phyloP scores from a whole-genome alignment of 2,888 invertebrate species.

The Philonicus albiceps region DNA sequence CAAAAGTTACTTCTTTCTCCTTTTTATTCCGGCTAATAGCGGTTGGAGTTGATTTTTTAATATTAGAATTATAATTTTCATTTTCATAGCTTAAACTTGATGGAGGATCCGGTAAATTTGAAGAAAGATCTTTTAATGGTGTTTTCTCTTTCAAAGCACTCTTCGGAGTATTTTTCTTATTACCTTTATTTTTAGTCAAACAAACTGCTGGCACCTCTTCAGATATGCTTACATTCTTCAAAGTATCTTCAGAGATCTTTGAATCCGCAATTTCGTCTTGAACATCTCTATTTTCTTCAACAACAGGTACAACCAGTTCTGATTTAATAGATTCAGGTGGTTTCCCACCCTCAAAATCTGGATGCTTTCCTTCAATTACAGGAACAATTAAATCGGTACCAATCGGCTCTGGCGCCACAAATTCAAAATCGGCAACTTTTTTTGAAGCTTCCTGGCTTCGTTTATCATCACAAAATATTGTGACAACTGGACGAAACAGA shows the following conservation, averaged over 20 bases:
- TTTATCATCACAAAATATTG: conserved; percentile 62
- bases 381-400: neutral
- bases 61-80: conserved; percentile 6
- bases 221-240: neutral
- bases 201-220: conserved; percentile 30
- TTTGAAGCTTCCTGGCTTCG: conserved; percentile 50
- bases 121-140: neutral
- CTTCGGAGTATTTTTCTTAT: neutral
- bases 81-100: conserved; percentile 24
- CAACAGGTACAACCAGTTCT: conserved; percentile 62
- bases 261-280: neutral
- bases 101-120: neutral
- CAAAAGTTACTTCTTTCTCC: neutral
- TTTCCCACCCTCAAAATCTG: conserved; percentile 43
- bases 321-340: conserved; percentile 58
- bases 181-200: conserved; percentile 21
- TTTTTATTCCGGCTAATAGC: neutral
- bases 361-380: neutral
- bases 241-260: neutral
- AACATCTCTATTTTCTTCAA: conserved; percentile 53
- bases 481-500: conserved; percentile 73
- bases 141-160: conserved; percentile 2
- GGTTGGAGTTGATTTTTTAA: neutral
- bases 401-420: conserved; percentile 43
- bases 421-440: conserved; percentile 51